Percentiles rank a stretch among this genome's conserved stretches.
phyloP scores from a whole-genome alignment of 35 echinoderm and acorn worm species.

The Diadema setosum region DNA sequence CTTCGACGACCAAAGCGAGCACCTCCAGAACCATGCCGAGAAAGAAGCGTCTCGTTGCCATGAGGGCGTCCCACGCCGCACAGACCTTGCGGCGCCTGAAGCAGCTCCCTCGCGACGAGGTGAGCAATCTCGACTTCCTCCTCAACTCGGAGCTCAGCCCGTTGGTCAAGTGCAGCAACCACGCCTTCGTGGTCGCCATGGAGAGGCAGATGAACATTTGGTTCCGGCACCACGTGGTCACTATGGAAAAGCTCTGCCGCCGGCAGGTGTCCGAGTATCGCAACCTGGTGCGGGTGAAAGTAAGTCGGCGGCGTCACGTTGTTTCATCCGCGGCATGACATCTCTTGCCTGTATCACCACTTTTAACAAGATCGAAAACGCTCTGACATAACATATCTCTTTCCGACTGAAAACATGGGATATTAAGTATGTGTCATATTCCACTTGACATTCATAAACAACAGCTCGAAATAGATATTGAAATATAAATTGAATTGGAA shows the following conservation, averaged over 20 bases:
- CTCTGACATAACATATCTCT: no score
- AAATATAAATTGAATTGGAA: no score
- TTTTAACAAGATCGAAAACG: no score
- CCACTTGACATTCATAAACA: no score
- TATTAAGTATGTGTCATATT: no score
- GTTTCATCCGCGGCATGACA: no score
- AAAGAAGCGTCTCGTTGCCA: neutral
- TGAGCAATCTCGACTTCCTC: neutral
- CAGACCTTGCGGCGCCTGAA: neutral
- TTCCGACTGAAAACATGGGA: no score
- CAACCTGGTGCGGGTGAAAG: neutral
- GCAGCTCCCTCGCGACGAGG: neutral
- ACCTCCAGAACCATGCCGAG: no score
- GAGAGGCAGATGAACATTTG: slow-evolving; percentile 6
- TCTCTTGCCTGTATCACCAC: no score
- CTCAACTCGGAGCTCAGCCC: neutral
- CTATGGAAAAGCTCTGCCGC: neutral
- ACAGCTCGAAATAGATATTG: no score
- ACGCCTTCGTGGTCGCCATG: neutral
- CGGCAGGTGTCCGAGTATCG: neutral
- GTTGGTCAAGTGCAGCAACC: neutral
- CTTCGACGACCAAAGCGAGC: no score
- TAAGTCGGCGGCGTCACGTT: no score
- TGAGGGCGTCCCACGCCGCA: neutral
- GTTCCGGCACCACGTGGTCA: neutral